These are phyloP conservation scores for Meloidogyne exigua DNA, from an alignment of 1,140 invertebrate species.

Conservation along the genomic window DNA sequence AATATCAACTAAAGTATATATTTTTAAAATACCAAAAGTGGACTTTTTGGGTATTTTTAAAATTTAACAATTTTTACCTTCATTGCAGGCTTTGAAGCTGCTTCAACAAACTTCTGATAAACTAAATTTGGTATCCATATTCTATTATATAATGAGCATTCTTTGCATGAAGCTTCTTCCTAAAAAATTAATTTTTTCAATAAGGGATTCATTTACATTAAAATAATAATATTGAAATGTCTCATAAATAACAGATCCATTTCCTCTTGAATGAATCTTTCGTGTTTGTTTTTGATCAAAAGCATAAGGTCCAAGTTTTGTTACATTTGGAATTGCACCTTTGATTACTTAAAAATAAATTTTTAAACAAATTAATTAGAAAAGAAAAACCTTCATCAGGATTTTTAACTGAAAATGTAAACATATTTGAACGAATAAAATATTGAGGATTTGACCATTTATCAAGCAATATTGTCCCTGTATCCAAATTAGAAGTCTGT, in stretches of 20 bases:
- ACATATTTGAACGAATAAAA: conserved; percentile 52
- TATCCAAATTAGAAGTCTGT: conserved; percentile 48
- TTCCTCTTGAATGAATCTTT: conserved; percentile 43
- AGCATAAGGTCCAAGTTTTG: conserved; percentile 51
- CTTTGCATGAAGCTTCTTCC: conserved; percentile 55
- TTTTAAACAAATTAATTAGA: neutral
- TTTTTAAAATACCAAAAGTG: neutral
- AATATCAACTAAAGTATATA: neutral
- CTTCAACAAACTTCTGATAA: conserved; percentile 64
- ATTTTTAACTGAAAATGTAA: conserved; percentile 59
- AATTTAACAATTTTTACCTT: too few species aligned
- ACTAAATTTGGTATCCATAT: conserved; percentile 63
- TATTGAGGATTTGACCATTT: conserved; percentile 61
- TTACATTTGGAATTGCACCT: conserved; percentile 41
- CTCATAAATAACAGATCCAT: conserved; percentile 57
- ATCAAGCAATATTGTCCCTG: conserved; percentile 47
- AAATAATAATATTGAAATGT: conserved; percentile 19
- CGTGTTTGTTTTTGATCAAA: conserved; percentile 52
- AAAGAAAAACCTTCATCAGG: conserved; percentile 53
- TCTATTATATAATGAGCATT: conserved; percentile 58
- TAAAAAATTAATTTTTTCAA: conserved; percentile 53
- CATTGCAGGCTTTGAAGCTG: conserved; percentile 58
- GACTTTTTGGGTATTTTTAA: too few species aligned
- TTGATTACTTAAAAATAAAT: conserved; percentile 9
- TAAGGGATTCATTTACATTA: neutral